phyloP scores from a whole-genome alignment of 1,140 invertebrate species.

The Phocides pigmalion region DNA sequence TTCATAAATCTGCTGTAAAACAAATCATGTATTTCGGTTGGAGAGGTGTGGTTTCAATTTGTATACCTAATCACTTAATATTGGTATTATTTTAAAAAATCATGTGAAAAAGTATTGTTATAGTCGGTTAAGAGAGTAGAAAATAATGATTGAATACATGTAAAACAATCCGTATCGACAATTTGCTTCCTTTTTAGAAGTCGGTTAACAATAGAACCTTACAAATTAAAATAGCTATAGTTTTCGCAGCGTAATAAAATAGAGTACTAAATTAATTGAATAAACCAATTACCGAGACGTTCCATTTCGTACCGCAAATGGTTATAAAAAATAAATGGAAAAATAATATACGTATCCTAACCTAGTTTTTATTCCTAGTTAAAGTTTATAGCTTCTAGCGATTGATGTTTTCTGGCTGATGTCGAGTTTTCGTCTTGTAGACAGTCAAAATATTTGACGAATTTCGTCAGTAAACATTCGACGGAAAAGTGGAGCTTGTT shows the following conservation, averaged over 20 bases:
- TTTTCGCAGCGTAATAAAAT: neutral
- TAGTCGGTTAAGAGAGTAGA: no score
- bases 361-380: slow-evolving; percentile 8
- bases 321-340: neutral
- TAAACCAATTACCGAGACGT: neutral
- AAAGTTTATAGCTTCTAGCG: slow-evolving; percentile 14
- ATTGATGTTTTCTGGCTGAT: slow-evolving; percentile 17
- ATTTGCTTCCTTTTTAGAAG: no score
- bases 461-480: slow-evolving; percentile 24
- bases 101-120: no score
- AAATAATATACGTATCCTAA: neutral
- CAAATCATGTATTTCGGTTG: no score
- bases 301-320: neutral
- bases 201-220: no score
- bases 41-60: no score
- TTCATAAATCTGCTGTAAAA: no score
- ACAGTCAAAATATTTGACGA: slow-evolving; percentile 30
- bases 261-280: neutral
- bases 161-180: no score
- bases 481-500: slow-evolving; percentile 18
- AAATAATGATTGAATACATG: no score
- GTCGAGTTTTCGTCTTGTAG: slow-evolving; percentile 21
- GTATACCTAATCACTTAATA: no score
- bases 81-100: no score
- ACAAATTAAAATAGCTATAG: neutral